A percentile compares a stretch with the other conserved stretches of the same genome.
phyloP scores from a whole-genome alignment of 2,113 vertebrate species.

The Hiodon tergisus region DNA sequence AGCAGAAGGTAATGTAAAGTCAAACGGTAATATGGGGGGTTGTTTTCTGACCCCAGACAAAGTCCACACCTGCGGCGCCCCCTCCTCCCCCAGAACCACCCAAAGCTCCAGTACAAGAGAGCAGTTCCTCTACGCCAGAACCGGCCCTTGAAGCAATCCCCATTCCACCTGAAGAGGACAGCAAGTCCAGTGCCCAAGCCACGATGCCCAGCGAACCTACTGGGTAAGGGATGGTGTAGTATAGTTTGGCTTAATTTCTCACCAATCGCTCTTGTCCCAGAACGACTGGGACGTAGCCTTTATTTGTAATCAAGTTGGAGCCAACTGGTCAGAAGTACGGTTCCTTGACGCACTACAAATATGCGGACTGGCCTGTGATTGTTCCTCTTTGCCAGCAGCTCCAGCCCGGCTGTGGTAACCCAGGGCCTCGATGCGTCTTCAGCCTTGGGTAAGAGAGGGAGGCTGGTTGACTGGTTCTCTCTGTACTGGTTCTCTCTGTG shows the following conservation, averaged over 20 bases:
- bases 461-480: too few species aligned
- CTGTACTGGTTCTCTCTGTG: neutral
- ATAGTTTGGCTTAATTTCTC: too few species aligned
- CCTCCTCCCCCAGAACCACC: constrained; percentile 47
- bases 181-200: constrained; percentile 39
- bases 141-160: constrained; percentile 43
- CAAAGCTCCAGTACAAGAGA: constrained; percentile 53
- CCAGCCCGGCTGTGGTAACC: constrained; percentile 34
- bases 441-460: constrained; percentile 48
- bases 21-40: neutral
- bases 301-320: too few species aligned
- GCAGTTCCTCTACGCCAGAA: constrained; percentile 48
- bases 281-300: too few species aligned
- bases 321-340: too few species aligned
- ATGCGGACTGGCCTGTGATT: neutral
- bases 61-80: constrained; percentile 47
- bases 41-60: constrained; percentile 34
- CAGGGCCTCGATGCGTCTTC: constrained; percentile 57
- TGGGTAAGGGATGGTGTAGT: constrained; percentile 36
- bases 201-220: constrained; percentile 49
- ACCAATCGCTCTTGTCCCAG: too few species aligned
- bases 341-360: too few species aligned
- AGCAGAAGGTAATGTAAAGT: neutral
- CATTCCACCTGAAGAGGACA: constrained; percentile 47
- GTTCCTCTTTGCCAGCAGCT: constrained; percentile 32